A percentile compares a stretch with the other conserved stretches of the same genome.
Conservation (phyloP, 2,888 invertebrate genomes). For the Notodonta ziczac region DNA sequence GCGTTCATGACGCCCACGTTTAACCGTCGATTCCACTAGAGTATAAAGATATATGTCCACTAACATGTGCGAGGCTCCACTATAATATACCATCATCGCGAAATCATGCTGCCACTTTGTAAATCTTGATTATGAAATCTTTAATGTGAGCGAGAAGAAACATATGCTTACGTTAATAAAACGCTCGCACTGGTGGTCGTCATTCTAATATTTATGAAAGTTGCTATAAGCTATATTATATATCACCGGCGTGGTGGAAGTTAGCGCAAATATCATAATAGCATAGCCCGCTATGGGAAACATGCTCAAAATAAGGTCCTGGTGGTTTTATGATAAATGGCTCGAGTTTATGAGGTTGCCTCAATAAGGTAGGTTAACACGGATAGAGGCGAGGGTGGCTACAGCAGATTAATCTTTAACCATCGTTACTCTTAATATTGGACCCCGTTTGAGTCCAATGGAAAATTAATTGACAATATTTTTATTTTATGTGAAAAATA, state of each 20-base stretch:
- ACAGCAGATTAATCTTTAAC: neutral
- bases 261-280: neutral
- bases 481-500: neutral
- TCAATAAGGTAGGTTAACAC: conserved; percentile 1
- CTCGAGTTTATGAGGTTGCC: conserved; percentile 4
- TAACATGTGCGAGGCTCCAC: neutral
- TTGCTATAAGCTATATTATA: too few species aligned
- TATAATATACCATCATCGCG: too few species aligned
- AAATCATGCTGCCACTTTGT: too few species aligned
- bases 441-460: neutral
- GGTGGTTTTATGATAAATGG: conserved; percentile 6
- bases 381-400: conserved; percentile 2
- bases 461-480: neutral
- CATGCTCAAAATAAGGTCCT: neutral
- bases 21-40: neutral
- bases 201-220: too few species aligned
- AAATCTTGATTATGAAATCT: too few species aligned
- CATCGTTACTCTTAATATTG: conserved; percentile 4
- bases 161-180: too few species aligned
- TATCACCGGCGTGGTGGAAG: too few species aligned
- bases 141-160: too few species aligned
- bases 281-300: neutral
- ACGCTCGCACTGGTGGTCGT: too few species aligned
- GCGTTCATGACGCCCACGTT: neutral
- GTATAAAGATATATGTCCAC: neutral